Percentiles rank a stretch among this genome's conserved stretches.
phyloP scores from a whole-genome alignment of 2,888 invertebrate genomes.

The Physocephala rufipes region DNA sequence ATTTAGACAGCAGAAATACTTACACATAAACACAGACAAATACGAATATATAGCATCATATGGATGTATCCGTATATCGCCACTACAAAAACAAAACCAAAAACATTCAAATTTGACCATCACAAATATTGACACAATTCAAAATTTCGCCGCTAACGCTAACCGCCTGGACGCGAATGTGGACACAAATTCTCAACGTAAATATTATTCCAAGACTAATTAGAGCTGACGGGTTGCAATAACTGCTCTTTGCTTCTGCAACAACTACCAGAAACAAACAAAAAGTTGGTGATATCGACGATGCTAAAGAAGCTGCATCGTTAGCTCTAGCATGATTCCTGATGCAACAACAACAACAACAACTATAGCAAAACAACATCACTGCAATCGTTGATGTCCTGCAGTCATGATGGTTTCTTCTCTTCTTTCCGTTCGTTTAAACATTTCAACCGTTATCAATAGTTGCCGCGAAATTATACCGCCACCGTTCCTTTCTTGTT shows the following conservation, averaged over 20 bases:
- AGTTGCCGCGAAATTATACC: not conserved
- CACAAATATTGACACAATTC: slow-evolving; percentile 35
- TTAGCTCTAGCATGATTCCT: too few relatives aligned
- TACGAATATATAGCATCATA: not conserved
- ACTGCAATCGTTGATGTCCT: slow-evolving; percentile 17
- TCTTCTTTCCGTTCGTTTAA: too few relatives aligned
- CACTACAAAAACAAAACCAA: slow-evolving; percentile 34
- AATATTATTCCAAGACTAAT: slow-evolving; percentile 61
- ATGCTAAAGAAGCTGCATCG: not conserved
- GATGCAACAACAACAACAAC: too few relatives aligned
- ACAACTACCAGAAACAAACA: not conserved
- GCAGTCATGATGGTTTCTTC: not conserved
- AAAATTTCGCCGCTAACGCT: not conserved
- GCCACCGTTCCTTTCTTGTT: slow-evolving; percentile 19
- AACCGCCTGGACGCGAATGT: slow-evolving; percentile 16
- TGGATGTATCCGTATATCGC: not conserved
- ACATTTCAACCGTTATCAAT: not conserved
- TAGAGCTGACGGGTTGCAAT: slow-evolving; percentile 51
- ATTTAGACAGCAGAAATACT: slow-evolving; percentile 24
- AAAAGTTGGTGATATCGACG: not conserved
- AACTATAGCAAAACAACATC: not conserved
- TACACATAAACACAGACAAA: not conserved
- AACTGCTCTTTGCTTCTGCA: not conserved
- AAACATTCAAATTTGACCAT: slow-evolving; percentile 16
- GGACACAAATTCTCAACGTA: slow-evolving; percentile 52